Evolutionary conservation across 1,140 invertebrate genomes (phyloP).

Genomic region (Telenomus remus): DNA sequence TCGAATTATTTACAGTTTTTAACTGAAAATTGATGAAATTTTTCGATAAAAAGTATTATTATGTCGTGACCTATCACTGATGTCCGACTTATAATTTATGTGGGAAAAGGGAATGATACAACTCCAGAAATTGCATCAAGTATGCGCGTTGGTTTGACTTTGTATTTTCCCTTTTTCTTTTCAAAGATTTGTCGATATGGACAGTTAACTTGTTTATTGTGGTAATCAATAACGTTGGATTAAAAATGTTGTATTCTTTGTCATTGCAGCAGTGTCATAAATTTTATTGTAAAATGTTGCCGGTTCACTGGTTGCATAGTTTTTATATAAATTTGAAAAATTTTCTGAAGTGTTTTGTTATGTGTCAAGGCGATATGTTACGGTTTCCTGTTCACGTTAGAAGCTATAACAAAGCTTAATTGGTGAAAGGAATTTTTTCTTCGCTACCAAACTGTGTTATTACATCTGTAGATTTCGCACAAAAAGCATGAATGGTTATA

Average conservation of each 20-base stretch:
- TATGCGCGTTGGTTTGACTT: too few relatives aligned
- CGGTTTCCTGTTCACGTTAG: conserved; percentile 14
- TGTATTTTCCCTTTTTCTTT: too few relatives aligned
- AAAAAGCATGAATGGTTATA: conserved; percentile 35
- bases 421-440: conserved; percentile 17
- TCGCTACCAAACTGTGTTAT: conserved; percentile 33
- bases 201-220: not conserved
- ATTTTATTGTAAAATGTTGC: not conserved
- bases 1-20: too few relatives aligned
- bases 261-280: conserved; percentile 27
- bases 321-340: conserved; percentile 1
- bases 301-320: not conserved
- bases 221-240: not conserved
- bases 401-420: conserved; percentile 19
- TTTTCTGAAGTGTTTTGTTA: conserved; percentile 20
- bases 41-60: too few relatives aligned
- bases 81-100: too few relatives aligned
- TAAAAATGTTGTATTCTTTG: conserved; percentile 1
- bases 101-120: too few relatives aligned
- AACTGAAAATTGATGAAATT: too few relatives aligned
- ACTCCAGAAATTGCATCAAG: too few relatives aligned
- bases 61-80: too few relatives aligned
- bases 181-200: too few relatives aligned
- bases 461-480: conserved; percentile 36
- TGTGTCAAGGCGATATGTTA: conserved; percentile 15